Conservation (phyloP, 2,888 invertebrate species). For the Apamea epomidion region DNA sequence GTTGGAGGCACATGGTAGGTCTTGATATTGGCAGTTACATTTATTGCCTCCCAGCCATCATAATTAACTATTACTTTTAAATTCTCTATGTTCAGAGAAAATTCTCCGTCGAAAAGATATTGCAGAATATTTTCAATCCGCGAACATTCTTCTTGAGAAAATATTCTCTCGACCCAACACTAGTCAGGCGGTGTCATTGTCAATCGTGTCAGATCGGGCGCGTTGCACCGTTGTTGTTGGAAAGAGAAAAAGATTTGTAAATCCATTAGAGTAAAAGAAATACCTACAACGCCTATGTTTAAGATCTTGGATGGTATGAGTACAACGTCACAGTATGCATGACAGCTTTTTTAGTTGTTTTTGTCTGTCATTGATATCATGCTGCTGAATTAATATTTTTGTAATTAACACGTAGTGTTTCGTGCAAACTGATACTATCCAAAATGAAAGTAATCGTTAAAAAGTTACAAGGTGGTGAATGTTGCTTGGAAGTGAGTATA, state of each 20-base stretch:
- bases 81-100: not conserved
- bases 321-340: constrained; percentile 22
- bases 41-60: not conserved
- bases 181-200: not conserved
- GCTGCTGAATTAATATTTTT: constrained; percentile 66
- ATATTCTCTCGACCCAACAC: not conserved
- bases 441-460: constrained; percentile 94
- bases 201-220: not conserved
- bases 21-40: not conserved
- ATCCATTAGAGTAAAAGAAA: constrained; percentile 21
- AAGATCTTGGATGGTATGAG: not conserved
- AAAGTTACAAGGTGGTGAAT: constrained; percentile 93
- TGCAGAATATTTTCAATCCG: not conserved
- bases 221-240: constrained; percentile 2
- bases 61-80: not conserved
- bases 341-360: constrained; percentile 54
- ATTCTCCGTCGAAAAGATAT: not conserved
- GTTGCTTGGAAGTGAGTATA: constrained; percentile 91
- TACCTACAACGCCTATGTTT: constrained; percentile 5
- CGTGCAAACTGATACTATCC: constrained; percentile 46
- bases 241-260: constrained; percentile 22
- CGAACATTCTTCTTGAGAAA: not conserved
- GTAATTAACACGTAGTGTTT: constrained; percentile 56
- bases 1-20: not conserved
- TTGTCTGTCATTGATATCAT: constrained; percentile 63